phyloP scores from a whole-genome alignment of 2,113 vertebrate genomes.

The Toxostoma redivivum region DNA sequence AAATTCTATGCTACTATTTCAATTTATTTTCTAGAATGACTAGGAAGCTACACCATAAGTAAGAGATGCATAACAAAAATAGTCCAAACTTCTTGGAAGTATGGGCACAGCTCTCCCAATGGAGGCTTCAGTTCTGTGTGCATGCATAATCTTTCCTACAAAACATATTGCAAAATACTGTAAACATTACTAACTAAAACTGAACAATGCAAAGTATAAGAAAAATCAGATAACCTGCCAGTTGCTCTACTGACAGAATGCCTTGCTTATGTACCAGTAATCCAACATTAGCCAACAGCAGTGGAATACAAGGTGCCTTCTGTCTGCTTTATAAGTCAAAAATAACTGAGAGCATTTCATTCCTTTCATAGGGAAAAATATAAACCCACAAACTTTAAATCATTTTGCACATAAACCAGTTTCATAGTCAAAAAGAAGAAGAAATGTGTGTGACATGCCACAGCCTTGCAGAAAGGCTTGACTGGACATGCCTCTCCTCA shows the following conservation, averaged over 20 bases:
- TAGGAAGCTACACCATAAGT: neutral
- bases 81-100: neutral
- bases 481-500: neutral
- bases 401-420: neutral
- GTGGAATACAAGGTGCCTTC: neutral
- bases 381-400: neutral
- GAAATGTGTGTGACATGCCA: neutral
- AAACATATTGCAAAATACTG: constrained; percentile 1
- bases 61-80: neutral
- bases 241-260: neutral
- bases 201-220: neutral
- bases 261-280: neutral
- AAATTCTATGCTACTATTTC: neutral
- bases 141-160: neutral
- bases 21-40: neutral
- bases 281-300: neutral
- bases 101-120: neutral
- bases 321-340: neutral
- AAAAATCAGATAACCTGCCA: neutral
- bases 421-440: neutral
- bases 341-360: neutral
- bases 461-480: neutral
- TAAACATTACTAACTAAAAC: neutral
- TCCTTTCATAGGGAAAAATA: neutral
- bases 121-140: neutral